These are phyloP conservation scores for Mormyrops attenuatus DNA, from an alignment of 2,797 vertebrate genomes.

Conservation along the genomic window DNA sequence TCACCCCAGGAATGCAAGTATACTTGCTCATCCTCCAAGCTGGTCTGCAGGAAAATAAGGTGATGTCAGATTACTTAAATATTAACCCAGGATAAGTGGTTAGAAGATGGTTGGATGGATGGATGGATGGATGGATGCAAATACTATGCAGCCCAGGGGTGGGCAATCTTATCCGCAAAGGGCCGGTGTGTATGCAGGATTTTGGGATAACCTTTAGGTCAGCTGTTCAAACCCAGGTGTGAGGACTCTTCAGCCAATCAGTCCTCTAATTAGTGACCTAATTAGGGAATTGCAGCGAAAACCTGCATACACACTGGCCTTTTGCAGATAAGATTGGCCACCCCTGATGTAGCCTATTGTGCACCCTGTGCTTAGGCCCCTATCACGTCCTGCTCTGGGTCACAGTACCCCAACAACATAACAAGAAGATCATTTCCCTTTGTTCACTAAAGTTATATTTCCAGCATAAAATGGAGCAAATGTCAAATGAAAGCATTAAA, in stretches of 20 bases:
- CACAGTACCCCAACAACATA: background rate
- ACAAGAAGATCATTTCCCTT: background rate
- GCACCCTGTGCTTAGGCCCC: background rate
- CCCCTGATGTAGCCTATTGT: background rate
- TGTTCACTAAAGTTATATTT: background rate
- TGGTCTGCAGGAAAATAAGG: background rate
- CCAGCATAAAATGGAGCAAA: background rate
- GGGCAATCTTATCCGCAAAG: too few species aligned
- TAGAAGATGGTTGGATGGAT: background rate
- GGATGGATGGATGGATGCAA: background rate
- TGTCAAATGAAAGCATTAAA: background rate
- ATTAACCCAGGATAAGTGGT: background rate
- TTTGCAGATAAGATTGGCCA: too few species aligned
- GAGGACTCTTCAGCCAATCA: too few species aligned
- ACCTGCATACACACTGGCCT: too few species aligned
- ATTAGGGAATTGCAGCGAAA: too few species aligned
- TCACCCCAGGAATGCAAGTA: background rate
- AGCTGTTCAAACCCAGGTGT: too few species aligned
- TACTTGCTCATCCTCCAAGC: background rate
- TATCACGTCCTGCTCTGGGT: background rate
- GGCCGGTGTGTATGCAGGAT: too few species aligned
- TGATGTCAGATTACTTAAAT: background rate
- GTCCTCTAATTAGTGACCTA: too few species aligned
- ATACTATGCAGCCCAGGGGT: background rate
- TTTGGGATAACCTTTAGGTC: too few species aligned